A percentile compares a stretch with the other conserved stretches of the same genome.
Evolutionary conservation across 2,888 invertebrate genomes (phyloP).

Genomic region (Calliopum simillimum): DNA sequence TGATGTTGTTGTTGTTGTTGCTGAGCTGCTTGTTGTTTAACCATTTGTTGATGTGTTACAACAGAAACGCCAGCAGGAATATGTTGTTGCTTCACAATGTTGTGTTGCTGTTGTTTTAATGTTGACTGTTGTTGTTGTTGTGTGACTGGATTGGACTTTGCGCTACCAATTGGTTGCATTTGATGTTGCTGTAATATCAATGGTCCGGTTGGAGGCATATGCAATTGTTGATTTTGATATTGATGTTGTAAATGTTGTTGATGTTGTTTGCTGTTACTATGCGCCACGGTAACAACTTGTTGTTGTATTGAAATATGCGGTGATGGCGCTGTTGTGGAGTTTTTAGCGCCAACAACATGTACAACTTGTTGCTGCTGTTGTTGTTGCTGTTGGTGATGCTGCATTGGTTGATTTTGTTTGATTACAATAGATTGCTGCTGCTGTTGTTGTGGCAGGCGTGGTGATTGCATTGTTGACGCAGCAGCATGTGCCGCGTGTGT

Average conservation of each 20-base stretch:
- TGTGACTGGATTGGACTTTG: not conserved
- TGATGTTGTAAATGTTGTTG: conserved; percentile 22
- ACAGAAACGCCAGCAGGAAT: conserved; percentile 49
- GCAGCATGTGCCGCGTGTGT: conserved; percentile 57
- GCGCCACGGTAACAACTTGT: conserved; percentile 27
- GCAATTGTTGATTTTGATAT: conserved; percentile 30
- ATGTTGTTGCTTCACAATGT: conserved; percentile 36
- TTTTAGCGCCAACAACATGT: conserved; percentile 61
- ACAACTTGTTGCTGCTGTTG: conserved; percentile 52
- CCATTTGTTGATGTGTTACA: conserved; percentile 49
- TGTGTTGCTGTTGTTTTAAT: conserved; percentile 29
- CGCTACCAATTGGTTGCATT: conserved; percentile 18
- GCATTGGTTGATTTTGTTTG: conserved; percentile 55
- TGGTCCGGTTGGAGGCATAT: conserved; percentile 34
- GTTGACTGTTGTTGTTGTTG: conserved; percentile 21
- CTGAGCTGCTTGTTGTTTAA: conserved; percentile 41
- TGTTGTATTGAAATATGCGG: conserved; percentile 37
- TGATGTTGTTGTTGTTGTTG: conserved; percentile 51
- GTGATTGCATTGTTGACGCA: conserved; percentile 51
- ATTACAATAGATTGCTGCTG: conserved; percentile 59
- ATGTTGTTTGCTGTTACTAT: conserved; percentile 43
- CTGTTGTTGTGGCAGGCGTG: conserved; percentile 51
- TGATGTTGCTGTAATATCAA: conserved; percentile 41
- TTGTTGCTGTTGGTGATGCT: conserved; percentile 31
- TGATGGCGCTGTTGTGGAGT: conserved; percentile 39